These are phyloP conservation scores for Elachura formosa DNA, from an alignment of 2,113 vertebrate genomes.

Conservation along the genomic window DNA sequence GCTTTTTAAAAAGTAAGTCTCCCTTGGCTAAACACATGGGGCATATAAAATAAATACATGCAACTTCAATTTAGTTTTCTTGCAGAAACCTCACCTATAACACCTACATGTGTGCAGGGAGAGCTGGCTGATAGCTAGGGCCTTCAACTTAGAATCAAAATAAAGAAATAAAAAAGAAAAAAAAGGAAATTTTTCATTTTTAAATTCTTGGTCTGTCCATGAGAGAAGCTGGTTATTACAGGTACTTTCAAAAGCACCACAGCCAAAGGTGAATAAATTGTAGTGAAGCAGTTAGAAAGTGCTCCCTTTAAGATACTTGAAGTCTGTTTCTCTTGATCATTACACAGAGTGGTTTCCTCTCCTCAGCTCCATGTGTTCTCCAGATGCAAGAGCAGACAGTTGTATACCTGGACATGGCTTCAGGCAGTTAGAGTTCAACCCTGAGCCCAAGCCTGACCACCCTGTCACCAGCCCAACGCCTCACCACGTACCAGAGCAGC, in stretches of 20 bases:
- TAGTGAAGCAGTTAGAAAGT: neutral
- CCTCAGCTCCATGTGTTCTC: neutral
- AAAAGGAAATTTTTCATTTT: neutral
- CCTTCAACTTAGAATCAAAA: neutral
- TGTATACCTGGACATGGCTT: neutral
- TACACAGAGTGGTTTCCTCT: neutral
- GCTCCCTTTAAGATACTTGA: neutral
- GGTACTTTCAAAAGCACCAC: neutral
- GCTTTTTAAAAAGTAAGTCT: neutral
- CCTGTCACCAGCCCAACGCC: neutral
- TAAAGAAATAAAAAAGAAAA: neutral
- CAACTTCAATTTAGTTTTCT: slow-evolving; percentile 2
- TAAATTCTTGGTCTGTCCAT: neutral
- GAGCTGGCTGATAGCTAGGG: neutral
- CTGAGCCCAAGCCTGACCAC: neutral
- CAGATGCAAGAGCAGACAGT: neutral
- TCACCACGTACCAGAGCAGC: rapidly evolving
- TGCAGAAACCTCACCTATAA: neutral
- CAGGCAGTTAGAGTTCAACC: neutral
- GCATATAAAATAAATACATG: neutral
- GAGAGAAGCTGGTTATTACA: neutral
- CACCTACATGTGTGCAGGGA: neutral
- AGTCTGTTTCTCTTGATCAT: neutral
- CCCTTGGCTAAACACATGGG: neutral
- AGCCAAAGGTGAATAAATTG: neutral